Percentiles rank a stretch among this genome's conserved stretches.
These are phyloP conservation scores for Pseudois nayaur DNA, from an alignment of 2,113 vertebrate genomes.

Conservation along the genomic window DNA sequence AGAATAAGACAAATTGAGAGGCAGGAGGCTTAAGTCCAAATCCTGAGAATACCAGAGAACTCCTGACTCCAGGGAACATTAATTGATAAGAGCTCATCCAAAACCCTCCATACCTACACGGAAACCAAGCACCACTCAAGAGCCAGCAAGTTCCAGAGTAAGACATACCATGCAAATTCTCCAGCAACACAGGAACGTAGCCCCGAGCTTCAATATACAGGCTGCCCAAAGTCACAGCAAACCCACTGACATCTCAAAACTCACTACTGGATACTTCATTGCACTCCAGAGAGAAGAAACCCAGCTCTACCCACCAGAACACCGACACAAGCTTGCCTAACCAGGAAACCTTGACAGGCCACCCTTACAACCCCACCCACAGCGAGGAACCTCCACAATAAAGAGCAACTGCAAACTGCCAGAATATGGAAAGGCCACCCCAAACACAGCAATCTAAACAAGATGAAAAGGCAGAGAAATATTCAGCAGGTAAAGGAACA, in stretches of 20 bases:
- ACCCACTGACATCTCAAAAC: not conserved
- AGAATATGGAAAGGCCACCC: accelerated
- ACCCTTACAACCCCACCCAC: not conserved
- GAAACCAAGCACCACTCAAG: not conserved
- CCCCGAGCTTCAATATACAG: too few species aligned
- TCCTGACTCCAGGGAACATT: not conserved
- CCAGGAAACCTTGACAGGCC: not conserved
- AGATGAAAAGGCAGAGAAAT: not conserved
- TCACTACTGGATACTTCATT: accelerated
- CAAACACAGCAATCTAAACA: not conserved
- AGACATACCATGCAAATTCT: too few species aligned
- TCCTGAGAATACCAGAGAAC: not conserved
- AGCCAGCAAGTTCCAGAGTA: too few species aligned
- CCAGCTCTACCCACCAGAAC: not conserved
- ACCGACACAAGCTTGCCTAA: not conserved
- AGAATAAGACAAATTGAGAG: not conserved
- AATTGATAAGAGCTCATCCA: not conserved
- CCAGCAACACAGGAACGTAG: too few species aligned
- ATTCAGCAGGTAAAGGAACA: not conserved
- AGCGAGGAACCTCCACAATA: not conserved
- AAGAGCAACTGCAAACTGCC: not conserved
- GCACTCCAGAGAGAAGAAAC: not conserved
- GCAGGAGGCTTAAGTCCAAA: not conserved
- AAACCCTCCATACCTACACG: not conserved
- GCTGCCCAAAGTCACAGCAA: too few species aligned